Base-by-base conservation (phyloP, 2,888 invertebrate species). In the Chrysodeixis includens region DNA sequence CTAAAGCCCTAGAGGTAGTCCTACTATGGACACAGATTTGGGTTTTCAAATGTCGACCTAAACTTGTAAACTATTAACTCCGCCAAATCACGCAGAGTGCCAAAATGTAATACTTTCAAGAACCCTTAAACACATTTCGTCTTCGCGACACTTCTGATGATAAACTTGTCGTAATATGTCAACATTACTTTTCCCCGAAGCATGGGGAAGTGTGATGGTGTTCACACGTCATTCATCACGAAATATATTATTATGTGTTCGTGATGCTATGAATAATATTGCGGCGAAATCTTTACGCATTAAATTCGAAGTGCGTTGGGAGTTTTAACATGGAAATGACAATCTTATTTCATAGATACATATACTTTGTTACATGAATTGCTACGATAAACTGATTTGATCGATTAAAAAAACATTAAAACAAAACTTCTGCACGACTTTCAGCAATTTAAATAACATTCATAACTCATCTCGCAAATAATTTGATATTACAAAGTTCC, bases 131-230 rank as follows among this genome's bases (percentile, higher is more conserved):
- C 18, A 57, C 56, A 46, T 10, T 7, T 12, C 30, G 0, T 30
- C 55, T 56, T 8, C 10, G 40, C 51, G 56, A 57, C 52, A 68
- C 56, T 69, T 32, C 30, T 51, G 22, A 56, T 56, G 35, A 61
- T 64, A 69, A 69, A 71, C 26, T 26, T 30, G 40, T 20, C 20
- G 10, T 49, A 20, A 49, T 49, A 49, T 20, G 18, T 49, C 57
- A 56, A 58, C 69, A 46, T 63, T 49, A 56, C 57, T 58, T 68
- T 40, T 35, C 54, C 9, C 44, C 8, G 51, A 74, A 46, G 56
- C 6, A 57, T 40, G 46, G 64, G 64, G 64, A 69, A 57, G 61
- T 63, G 61, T 69, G 62, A 49, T 20, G 46, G 18, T 20, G 18
- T 49, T 49, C 20, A 20, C 46, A 49, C 46, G 46, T 49, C 46